Conservation (phyloP, 2,113 vertebrate genomes). For the Cryptomyrus ogoouensis region DNA sequence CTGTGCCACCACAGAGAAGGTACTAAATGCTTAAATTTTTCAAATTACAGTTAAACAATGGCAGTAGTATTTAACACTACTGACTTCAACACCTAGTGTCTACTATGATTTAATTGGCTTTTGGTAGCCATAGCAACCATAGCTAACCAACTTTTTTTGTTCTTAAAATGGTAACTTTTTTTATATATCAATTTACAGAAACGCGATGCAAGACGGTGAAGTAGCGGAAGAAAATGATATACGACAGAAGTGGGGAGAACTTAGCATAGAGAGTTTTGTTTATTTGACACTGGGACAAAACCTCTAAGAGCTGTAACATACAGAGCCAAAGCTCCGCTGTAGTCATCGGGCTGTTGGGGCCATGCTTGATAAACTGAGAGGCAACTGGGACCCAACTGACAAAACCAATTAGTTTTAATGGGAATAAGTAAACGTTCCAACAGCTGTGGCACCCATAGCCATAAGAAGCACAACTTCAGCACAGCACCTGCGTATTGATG, state of each 20-base stretch:
- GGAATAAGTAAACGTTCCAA: neutral
- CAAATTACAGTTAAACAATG: neutral
- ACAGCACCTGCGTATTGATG: neutral
- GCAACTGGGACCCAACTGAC: neutral
- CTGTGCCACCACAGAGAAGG: neutral
- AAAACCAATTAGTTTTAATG: neutral
- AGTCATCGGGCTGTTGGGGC: neutral
- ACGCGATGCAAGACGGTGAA: neutral
- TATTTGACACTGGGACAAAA: neutral
- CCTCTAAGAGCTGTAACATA: neutral
- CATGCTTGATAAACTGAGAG: neutral
- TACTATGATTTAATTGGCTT: neutral
- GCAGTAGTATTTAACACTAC: neutral
- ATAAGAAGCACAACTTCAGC: neutral
- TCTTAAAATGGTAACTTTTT: neutral
- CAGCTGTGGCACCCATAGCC: neutral
- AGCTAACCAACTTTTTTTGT: neutral
- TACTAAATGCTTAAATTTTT: neutral
- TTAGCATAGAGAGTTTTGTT: neutral
- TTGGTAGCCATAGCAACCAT: neutral
- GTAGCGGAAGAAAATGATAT: neutral
- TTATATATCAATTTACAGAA: neutral
- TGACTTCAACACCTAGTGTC: neutral
- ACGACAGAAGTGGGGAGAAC: neutral
- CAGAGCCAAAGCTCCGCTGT: neutral